Evolutionary conservation across 2,113 vertebrate genomes (phyloP), one percentile per base, ranked within the genome.

Genomic region (Agelaius tricolor): DNA sequence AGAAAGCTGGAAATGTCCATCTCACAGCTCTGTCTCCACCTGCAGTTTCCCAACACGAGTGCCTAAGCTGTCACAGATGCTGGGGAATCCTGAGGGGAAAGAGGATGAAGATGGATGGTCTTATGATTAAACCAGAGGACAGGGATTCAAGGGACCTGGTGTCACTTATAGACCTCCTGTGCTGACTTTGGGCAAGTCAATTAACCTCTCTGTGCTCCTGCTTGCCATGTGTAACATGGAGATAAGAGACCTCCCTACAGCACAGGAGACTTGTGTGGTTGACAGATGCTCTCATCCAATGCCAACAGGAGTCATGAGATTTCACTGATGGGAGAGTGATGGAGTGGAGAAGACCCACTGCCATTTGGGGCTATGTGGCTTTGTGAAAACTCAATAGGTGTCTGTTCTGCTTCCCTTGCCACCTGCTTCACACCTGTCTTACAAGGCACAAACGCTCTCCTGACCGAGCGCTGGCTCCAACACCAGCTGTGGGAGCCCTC

Each of bases 161-260:
- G 0, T 87, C 89, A 80, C 90, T 89, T 85, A 54, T 10, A 93
- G 95, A 96, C 95, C 92, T 95, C 91, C 84, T 63, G 62, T 3
- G 3, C 87, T 77, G 94, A 89, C 92, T 95, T 94, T 85, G 92
- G 91, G 74, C 92, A 91, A 96, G 77, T 94, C 93, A 97, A 96
- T 96, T 97, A 97, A 96, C 94, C 94, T 96, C 91, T 71, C 84
- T 88, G 82, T 89, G 37, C 90, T 66, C 92, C 86, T 90, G 69
- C 73, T 93, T 68, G 57, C 94, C 88, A 76, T 90, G 85, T 96
- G 96, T 93, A 90, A 89, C 95, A 87, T 79, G 79, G 83, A 95
- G 94, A 93, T 96, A 96, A 96, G 91, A 92, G 87, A 76, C 46
- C 84, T 89, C 84, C 84, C 89, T 41, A 62, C 54, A 79, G 87